A percentile compares a stretch with the other conserved stretches of the same genome.
Evolutionary conservation across 1,140 invertebrate species (phyloP).

Genomic region (Pygmarrhopalites habei): DNA sequence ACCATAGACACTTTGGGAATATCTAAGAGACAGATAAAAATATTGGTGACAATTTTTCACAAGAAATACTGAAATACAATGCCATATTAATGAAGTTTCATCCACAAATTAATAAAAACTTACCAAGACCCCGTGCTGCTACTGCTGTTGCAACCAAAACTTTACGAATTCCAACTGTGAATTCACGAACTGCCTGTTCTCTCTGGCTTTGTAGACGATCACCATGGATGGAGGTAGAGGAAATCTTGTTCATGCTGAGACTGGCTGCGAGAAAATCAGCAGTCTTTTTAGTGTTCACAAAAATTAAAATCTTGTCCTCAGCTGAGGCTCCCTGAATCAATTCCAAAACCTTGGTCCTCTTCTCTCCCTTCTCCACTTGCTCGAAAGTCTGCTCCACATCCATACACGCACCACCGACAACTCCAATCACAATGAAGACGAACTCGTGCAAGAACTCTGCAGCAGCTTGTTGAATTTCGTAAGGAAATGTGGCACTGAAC

Average conservation of each 20-base stretch:
- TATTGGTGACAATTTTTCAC: not conserved
- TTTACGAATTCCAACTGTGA: slow-evolving; percentile 62
- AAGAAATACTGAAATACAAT: slow-evolving; percentile 5
- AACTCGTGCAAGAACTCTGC: slow-evolving; percentile 68
- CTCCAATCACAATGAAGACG: slow-evolving; percentile 75
- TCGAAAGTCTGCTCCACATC: slow-evolving; percentile 81
- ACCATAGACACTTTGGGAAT: slow-evolving; percentile 77
- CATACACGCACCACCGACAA: slow-evolving; percentile 78
- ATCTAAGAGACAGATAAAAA: no score
- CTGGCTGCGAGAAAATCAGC: slow-evolving; percentile 79
- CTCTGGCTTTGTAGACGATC: slow-evolving; percentile 81
- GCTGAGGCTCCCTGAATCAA: slow-evolving; percentile 57
- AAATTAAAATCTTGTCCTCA: slow-evolving; percentile 66
- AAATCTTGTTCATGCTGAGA: slow-evolving; percentile 59
- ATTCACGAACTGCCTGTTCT: slow-evolving; percentile 77
- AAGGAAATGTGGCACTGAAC: slow-evolving; percentile 88
- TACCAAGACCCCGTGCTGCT: slow-evolving; percentile 75
- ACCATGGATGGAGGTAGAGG: slow-evolving; percentile 85
- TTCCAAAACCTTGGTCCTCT: slow-evolving; percentile 62
- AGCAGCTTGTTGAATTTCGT: slow-evolving; percentile 65
- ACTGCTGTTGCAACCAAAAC: slow-evolving; percentile 91
- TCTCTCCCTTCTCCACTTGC: slow-evolving; percentile 64
- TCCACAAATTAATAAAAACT: no score
- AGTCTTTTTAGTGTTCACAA: slow-evolving; percentile 80
- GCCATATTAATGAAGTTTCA: slow-evolving; percentile 3